These are phyloP conservation scores for Perizoma flavofasciatum DNA, from an alignment of 2,888 invertebrate genomes.

Conservation along the genomic window DNA sequence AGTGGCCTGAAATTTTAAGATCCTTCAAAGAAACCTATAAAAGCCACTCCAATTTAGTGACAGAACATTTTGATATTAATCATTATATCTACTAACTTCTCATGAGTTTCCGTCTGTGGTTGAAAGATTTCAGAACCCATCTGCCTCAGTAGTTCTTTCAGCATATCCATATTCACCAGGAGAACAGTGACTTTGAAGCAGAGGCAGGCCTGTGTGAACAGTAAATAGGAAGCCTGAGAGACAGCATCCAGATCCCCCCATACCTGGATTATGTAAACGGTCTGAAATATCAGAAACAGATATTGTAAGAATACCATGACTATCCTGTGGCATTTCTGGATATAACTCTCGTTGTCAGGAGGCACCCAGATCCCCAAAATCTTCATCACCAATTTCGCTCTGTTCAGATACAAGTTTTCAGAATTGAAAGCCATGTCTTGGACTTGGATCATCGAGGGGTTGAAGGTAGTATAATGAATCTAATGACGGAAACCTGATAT, in stretches of 20 bases:
- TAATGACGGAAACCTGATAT: conserved; percentile 9
- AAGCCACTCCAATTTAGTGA: background rate
- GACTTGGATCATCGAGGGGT: background rate
- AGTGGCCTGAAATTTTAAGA: conserved; percentile 58
- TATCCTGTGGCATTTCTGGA: conserved; percentile 49
- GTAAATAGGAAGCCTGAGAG: conserved; percentile 66
- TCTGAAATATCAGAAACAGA: conserved; percentile 68
- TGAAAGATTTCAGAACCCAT: conserved; percentile 65
- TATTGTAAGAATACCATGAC: conserved; percentile 66
- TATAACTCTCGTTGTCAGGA: conserved; percentile 43
- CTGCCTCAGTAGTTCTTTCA: conserved; percentile 53
- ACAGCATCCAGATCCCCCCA: conserved; percentile 74
- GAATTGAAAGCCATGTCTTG: conserved; percentile 36
- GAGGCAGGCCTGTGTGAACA: conserved; percentile 73
- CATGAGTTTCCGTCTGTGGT: conserved; percentile 55
- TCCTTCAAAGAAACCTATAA: conserved; percentile 43
- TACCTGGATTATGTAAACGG: conserved; percentile 64
- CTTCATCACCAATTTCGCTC: conserved; percentile 70
- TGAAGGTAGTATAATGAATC: background rate
- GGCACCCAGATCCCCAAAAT: conserved; percentile 72
- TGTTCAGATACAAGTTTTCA: conserved; percentile 63
- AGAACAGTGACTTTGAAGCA: conserved; percentile 73
- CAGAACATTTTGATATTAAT: background rate
- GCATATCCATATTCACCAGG: conserved; percentile 55
- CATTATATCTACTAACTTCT: conserved; percentile 48